Evolutionary conservation across 1,140 invertebrate genomes (phyloP), one percentile per base, ranked within the genome.

Genomic region (Yoshiicerus persimilis): DNA sequence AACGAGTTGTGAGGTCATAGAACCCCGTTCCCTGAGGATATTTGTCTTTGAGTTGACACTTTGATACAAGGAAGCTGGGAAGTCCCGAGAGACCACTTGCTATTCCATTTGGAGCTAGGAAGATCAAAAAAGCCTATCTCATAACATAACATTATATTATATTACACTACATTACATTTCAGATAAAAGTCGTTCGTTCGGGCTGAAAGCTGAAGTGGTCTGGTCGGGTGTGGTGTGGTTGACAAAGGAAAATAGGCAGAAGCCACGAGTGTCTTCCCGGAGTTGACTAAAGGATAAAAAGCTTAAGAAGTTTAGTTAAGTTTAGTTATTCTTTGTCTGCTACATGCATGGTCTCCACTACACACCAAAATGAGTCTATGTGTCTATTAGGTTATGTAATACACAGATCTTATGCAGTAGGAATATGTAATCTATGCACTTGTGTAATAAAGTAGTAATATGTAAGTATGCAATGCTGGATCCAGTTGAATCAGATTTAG

Each of bases 91-190:
- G 70, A 77, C 70, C 70, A 77, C 70, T 77, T 77, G 27, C 70
- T 77, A 77, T 77, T 77, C 70, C 70, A 77, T 77, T 77, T 77
- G 32, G 32, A 77, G 70, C 32, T 77, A 16, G 70, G 16, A 36
- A 77, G 70, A 77, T 77, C 70, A 77, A 36, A 77, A 77, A 77
- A 77, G 13, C 13, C 30, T 32, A 77, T 77, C 70, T 77, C 70
- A 77, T 77, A 34, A 77, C 70, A 77, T 77, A 77, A 34, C 70
- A 77, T 77, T 77, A 77, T 77, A 77, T 77, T 34, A 77, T 77
- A 77, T 77, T 77, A 77, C 70, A 77, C 70, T 77, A 34, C 70
- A 77, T 77, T 77, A 77, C 70, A 77, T 77, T 77, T 77, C 70
- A 77, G 70, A 77, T 77, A 77, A 77, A 77, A 77, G 70, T 77